Evolutionary conservation across 2,797 vertebrate genomes (phyloP).

Genomic region (Gadopsis marmoratus): DNA sequence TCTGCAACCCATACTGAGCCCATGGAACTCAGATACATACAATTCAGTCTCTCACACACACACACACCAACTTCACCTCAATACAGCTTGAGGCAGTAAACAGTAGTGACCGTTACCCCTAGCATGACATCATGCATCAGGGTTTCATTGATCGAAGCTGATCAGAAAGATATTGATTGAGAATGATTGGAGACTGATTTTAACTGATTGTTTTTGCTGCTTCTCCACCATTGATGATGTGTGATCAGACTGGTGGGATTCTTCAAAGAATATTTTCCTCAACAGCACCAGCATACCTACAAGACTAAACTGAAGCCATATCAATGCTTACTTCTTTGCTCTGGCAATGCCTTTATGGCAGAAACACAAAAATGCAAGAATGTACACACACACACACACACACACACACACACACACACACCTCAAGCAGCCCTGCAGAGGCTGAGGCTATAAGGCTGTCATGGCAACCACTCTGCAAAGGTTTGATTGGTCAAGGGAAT

Average conservation of each 20-base stretch:
- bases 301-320: constrained; percentile 37
- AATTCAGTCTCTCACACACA: constrained; percentile 13
- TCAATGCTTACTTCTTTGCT: constrained; percentile 41
- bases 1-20: constrained; percentile 16
- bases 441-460: constrained; percentile 69
- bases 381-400: constrained; percentile 34
- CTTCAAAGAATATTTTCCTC: constrained; percentile 24
- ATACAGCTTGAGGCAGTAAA: background rate
- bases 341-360: constrained; percentile 25
- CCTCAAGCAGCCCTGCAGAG: constrained; percentile 50
- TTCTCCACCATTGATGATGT: constrained; percentile 26
- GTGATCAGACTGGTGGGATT: constrained; percentile 31
- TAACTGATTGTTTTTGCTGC: constrained; percentile 22
- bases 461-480: constrained; percentile 79
- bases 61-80: constrained; percentile 5
- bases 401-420: constrained; percentile 33
- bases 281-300: constrained; percentile 15
- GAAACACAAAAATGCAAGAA: constrained; percentile 47
- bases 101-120: background rate
- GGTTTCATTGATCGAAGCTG: constrained; percentile 8
- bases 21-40: constrained; percentile 13
- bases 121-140: background rate
- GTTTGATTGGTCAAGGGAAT: constrained; percentile 75
- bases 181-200: constrained; percentile 34
- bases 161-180: constrained; percentile 39